Conservation (phyloP, 1,140 invertebrate genomes). For the Drosophila azteca region DNA sequence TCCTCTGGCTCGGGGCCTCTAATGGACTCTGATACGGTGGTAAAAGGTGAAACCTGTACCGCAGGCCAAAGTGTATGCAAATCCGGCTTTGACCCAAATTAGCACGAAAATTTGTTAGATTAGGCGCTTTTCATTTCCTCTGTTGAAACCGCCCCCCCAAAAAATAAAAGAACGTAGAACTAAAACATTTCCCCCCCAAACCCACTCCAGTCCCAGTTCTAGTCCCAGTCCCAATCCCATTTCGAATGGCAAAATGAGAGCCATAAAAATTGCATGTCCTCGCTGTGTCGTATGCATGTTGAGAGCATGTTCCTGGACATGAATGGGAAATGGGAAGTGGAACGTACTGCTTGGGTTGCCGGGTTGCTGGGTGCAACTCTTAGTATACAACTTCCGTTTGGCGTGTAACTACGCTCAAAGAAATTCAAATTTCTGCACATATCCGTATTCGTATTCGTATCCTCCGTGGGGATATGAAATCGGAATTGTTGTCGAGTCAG, state of each 20-base stretch:
- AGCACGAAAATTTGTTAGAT: conserved; percentile 81
- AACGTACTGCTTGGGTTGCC: too few relatives aligned
- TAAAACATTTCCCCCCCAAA: conserved; percentile 25
- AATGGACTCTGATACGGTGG: conserved; percentile 80
- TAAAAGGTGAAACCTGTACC: conserved; percentile 53
- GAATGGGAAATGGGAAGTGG: conserved; percentile 57
- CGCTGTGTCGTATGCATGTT: conserved; percentile 52
- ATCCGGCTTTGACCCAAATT: conserved; percentile 80
- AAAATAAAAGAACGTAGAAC: conserved; percentile 20
- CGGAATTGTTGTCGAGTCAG: conserved; percentile 63
- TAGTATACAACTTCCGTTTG: conserved; percentile 78
- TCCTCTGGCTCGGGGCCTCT: conserved; percentile 50
- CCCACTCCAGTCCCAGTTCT: too few relatives aligned
- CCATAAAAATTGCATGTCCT: conserved; percentile 76
- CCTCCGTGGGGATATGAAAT: conserved; percentile 30
- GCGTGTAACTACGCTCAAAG: conserved; percentile 68
- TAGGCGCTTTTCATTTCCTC: conserved; percentile 74
- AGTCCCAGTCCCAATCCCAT: conserved; percentile 20
- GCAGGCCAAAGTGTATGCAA: conserved; percentile 70
- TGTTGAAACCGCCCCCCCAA: conserved; percentile 21
- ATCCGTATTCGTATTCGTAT: conserved; percentile 25
- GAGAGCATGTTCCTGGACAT: conserved; percentile 42
- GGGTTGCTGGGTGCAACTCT: conserved; percentile 76
- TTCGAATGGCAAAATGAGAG: conserved; percentile 59
- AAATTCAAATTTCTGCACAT: conserved; percentile 78